Conservation (phyloP, 2,797 vertebrate species). For the Tapera naevia region DNA sequence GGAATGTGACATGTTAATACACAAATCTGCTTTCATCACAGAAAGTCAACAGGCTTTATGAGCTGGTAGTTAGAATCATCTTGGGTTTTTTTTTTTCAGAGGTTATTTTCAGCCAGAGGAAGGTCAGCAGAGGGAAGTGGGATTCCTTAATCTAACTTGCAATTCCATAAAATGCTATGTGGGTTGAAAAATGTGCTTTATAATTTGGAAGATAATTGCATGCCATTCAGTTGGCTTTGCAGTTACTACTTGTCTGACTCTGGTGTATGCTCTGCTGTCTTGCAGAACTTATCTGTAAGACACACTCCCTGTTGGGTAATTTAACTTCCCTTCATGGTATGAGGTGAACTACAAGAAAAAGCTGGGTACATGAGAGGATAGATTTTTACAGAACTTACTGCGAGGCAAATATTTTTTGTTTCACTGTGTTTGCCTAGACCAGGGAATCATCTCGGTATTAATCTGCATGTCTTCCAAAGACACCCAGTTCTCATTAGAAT, state of each 20-base stretch:
- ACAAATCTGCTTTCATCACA: not conserved
- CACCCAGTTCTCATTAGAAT: not conserved
- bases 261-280: not conserved
- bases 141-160: not conserved
- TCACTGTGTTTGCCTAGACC: not conserved
- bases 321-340: not conserved
- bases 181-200: not conserved
- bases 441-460: not conserved
- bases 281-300: not conserved
- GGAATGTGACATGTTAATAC: not conserved
- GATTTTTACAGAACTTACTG: not conserved
- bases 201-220: slow-evolving; percentile 34
- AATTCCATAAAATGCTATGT: not conserved
- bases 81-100: not conserved
- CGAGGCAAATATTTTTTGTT: not conserved
- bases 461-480: not conserved
- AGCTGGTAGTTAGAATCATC: not conserved
- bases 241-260: not conserved
- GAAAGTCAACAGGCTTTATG: not conserved
- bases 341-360: not conserved
- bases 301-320: not conserved
- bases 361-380: not conserved
- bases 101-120: not conserved
- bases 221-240: slow-evolving; percentile 4
- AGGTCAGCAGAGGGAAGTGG: not conserved